phyloP scores from a whole-genome alignment of 2,113 vertebrate species.

The Myanophis thanlyinensis region DNA sequence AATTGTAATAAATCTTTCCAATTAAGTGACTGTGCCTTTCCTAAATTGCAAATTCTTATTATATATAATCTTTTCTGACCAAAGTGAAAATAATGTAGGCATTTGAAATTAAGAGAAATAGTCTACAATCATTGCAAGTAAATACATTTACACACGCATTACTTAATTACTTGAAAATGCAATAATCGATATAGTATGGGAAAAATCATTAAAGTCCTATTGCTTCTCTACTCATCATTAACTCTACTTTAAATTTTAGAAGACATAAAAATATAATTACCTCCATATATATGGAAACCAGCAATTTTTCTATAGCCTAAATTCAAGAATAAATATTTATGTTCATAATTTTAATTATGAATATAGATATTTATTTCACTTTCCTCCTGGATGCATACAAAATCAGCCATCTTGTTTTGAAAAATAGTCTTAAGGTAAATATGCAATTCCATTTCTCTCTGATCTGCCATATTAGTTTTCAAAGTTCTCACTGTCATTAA shows the following conservation, averaged over 20 bases:
- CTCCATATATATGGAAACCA: background rate
- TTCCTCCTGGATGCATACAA: background rate
- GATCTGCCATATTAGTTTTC: background rate
- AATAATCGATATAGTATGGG: background rate
- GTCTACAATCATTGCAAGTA: conserved; percentile 35
- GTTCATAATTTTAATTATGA: background rate
- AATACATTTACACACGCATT: conserved; percentile 8
- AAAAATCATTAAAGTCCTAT: conserved; percentile 11
- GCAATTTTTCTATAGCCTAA: background rate
- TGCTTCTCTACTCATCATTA: background rate
- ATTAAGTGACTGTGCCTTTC: conserved; percentile 52
- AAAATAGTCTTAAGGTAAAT: background rate
- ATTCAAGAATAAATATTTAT: background rate
- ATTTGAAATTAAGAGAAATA: conserved; percentile 22
- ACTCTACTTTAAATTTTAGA: background rate
- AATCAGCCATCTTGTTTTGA: background rate
- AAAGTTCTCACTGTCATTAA: background rate
- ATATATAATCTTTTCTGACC: conserved; percentile 50
- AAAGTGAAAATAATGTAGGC: conserved; percentile 57
- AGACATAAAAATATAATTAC: background rate
- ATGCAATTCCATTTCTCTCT: background rate
- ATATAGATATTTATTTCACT: background rate
- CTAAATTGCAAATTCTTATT: conserved; percentile 59
- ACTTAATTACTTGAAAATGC: background rate
- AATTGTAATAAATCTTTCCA: conserved; percentile 54